These are phyloP conservation scores for Alcedo quadribrachys DNA, from an alignment of 2,797 vertebrate species.

Conservation along the genomic window DNA sequence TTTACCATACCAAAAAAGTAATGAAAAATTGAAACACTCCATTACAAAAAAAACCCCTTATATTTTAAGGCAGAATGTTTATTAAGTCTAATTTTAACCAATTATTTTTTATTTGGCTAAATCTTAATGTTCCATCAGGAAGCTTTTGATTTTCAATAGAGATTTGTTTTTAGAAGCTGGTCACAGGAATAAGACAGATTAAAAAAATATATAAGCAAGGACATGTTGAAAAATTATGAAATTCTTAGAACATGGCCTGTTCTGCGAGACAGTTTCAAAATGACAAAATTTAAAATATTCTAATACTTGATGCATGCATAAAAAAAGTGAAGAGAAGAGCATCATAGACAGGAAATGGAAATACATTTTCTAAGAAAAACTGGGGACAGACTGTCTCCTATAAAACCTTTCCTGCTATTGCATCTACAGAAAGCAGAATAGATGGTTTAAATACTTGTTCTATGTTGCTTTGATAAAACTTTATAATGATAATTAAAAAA, in stretches of 20 bases:
- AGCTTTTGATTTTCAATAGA: neutral
- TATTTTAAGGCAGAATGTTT: neutral
- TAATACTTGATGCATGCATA: neutral
- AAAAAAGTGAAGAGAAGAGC: neutral
- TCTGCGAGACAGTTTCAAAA: neutral
- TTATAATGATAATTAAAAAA: neutral
- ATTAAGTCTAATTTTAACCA: neutral
- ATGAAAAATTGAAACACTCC: neutral
- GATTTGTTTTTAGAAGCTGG: accelerated
- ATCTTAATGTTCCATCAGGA: neutral
- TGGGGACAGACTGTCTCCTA: neutral
- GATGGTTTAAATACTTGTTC: neutral
- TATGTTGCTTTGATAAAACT: neutral
- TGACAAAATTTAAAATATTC: neutral
- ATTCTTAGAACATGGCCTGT: neutral
- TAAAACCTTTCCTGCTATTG: neutral
- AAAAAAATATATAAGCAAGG: neutral
- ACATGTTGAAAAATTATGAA: neutral
- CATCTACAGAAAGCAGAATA: neutral
- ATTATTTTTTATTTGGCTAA: neutral
- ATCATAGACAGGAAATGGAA: too few relatives aligned
- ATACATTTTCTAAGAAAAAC: neutral
- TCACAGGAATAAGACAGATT: neutral
- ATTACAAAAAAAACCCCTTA: neutral
- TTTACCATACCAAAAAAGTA: neutral